Percentiles rank a stretch among this genome's conserved stretches.
Evolutionary conservation across 2,888 invertebrate genomes (phyloP).

Genomic region (Gisinianus flammeolus): DNA sequence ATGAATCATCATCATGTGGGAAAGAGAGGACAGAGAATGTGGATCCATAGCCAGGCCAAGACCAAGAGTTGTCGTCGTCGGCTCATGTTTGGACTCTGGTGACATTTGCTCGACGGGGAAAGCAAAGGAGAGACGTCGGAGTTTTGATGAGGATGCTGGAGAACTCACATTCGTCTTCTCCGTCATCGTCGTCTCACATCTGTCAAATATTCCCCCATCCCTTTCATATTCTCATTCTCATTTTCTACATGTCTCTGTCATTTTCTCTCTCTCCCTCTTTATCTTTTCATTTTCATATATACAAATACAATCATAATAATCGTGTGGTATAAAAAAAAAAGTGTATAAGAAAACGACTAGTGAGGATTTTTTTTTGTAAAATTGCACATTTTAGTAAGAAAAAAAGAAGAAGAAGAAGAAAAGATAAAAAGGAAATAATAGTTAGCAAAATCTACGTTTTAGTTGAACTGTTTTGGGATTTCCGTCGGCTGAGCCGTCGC

Average conservation of each 20-base stretch:
- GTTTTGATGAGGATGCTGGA: conserved; percentile 8
- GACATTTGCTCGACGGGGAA: conserved; percentile 54
- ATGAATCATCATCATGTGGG: neutral
- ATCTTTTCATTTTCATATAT: no score
- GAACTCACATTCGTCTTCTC: neutral
- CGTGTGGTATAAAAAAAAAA: neutral
- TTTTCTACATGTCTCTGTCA: no score
- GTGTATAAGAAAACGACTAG: neutral
- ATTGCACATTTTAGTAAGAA: neutral
- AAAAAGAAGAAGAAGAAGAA: neutral
- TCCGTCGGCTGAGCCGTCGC: conserved; percentile 63
- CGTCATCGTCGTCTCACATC: conserved; percentile 1
- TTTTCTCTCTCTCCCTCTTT: no score
- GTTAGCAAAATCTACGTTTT: conserved; percentile 49
- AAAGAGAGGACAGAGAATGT: neutral
- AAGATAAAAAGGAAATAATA: conserved; percentile 5
- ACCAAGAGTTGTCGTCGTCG: no score
- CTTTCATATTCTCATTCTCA: neutral
- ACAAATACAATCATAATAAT: no score
- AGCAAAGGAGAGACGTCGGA: conserved; percentile 47
- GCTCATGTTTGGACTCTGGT: conserved; percentile 44
- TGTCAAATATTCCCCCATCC: neutral
- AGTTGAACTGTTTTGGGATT: conserved; percentile 56
- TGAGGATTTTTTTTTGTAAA: neutral
- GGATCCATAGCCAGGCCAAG: neutral